Base-by-base conservation (phyloP, 2,888 invertebrate species). In the Reticulitermes lucifugus region DNA sequence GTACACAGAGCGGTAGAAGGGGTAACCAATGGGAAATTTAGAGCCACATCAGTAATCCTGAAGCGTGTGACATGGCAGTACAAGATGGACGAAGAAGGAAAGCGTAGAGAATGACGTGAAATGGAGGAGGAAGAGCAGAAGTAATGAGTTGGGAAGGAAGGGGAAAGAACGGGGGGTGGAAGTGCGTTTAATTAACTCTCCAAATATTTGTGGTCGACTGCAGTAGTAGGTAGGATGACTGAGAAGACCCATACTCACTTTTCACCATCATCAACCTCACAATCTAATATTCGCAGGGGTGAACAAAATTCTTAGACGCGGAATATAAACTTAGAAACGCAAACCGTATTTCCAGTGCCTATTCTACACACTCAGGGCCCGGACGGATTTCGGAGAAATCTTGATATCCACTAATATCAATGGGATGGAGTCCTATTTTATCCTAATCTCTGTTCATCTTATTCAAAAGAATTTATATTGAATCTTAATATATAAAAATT, bases 121-220 rank as follows among this genome's bases (percentile, higher is more conserved):
- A 81, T 51, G n/a, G 77, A n/a, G 77, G 71, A 65, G 7, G 65
- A 65, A 25, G 79, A 79, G 71, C 79, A 70, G 82, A 77, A 77
- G 79, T 82, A 83, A 82, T 43, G 82, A 43, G 65, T n/a, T 65
- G n/a, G 65, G 65, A n/a, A 25, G 65, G 65, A 60, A 60, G 18
- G 21, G 14, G 51, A 60, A 59, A 71, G 21, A 79, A 65, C 35
- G 35, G 83, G 25, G 83, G 81, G 29, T 9, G 71, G 60, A 86
- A 77, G 83, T 81, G 86, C 84, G 84, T 84, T 86, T 86, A 86
- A 86, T 86, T 86, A 86, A 86, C 86, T 86, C 81, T 80, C 71
- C 75, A 84, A 84, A 86, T 86, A 86, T 84, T 86, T 86, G 86
- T 81, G 86, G 86, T 77, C 75, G 77, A 81, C 81, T 7, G 60